These are phyloP conservation scores for Rhagoletis pomonella DNA, from an alignment of 1,140 invertebrate species.

Conservation along the genomic window DNA sequence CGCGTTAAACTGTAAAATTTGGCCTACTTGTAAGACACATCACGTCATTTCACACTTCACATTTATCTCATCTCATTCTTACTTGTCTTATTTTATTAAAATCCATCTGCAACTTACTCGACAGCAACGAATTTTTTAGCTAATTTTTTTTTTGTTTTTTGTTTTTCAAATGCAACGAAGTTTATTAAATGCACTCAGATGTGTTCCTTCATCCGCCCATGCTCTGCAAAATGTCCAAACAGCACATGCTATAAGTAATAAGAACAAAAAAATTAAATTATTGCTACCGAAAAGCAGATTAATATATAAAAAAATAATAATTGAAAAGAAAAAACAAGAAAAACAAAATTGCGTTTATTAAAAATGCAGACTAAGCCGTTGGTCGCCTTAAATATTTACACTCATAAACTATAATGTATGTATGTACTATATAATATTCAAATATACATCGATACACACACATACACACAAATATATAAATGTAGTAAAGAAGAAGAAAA, in stretches of 20 bases:
- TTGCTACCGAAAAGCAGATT: background rate
- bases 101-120: no score
- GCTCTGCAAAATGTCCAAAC: slow-evolving; percentile 4
- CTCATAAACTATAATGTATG: slow-evolving; percentile 1
- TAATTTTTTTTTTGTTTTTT: no score
- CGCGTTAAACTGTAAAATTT: slow-evolving; percentile 18
- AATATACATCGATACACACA: background rate
- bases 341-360: background rate
- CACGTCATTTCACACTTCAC: background rate
- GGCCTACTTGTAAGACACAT: slow-evolving; percentile 18
- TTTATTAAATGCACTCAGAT: slow-evolving; percentile 5
- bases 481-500: background rate
- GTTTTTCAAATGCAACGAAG: background rate
- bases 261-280: background rate
- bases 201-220: slow-evolving; percentile 37
- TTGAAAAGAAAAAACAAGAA: background rate
- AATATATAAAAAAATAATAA: background rate
- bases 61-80: no score
- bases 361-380: slow-evolving; percentile 26
- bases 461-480: background rate
- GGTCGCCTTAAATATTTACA: slow-evolving; percentile 43
- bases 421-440: background rate
- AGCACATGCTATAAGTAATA: background rate
- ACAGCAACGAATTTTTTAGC: no score
- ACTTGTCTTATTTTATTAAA: no score